Evolutionary conservation across 37 sponge, comb jelly and placozoan genomes (phyloP).

Genomic region (Lycopodina hypogea): DNA sequence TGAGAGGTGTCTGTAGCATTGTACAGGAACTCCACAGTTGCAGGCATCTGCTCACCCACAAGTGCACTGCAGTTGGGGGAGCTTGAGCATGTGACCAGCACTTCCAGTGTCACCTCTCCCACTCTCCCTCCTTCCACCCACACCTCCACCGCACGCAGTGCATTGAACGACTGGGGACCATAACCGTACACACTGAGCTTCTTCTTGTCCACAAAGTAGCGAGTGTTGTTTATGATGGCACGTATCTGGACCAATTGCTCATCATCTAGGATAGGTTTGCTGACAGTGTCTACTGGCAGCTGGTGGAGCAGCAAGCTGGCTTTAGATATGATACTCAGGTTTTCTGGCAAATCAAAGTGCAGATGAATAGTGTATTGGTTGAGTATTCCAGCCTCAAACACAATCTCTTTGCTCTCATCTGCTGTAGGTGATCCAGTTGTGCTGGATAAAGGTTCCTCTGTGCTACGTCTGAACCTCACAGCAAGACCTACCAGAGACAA

Average conservation of each 20-base stretch:
- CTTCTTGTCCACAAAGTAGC: slow-evolving; percentile 14
- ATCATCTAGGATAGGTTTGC: not conserved
- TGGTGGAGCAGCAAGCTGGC: too few species aligned
- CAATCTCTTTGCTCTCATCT: too few species aligned
- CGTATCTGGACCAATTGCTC: slow-evolving; percentile 27
- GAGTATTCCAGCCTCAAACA: too few species aligned
- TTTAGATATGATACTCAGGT: too few species aligned
- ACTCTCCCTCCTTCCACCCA: slow-evolving; percentile 28
- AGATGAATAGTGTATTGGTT: too few species aligned
- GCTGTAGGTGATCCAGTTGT: too few species aligned
- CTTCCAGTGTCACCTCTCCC: slow-evolving; percentile 31
- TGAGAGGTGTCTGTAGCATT: not conserved
- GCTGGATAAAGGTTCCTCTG: too few species aligned
- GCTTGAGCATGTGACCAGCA: slow-evolving; percentile 37
- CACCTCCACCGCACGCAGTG: slow-evolving; percentile 2
- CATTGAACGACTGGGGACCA: slow-evolving; percentile 35
- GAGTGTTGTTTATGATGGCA: slow-evolving; percentile 4
- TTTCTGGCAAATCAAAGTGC: too few species aligned
- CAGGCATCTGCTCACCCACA: not conserved
- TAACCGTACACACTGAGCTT: not conserved
- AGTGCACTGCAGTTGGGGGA: slow-evolving; percentile 15
- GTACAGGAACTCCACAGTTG: slow-evolving; percentile 13
- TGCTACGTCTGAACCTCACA: too few species aligned
- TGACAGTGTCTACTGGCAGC: too few species aligned
- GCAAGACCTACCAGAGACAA: too few species aligned